These are phyloP conservation scores for Macrosoma leucophasiata DNA, from an alignment of 2,888 invertebrate genomes.

Conservation along the genomic window DNA sequence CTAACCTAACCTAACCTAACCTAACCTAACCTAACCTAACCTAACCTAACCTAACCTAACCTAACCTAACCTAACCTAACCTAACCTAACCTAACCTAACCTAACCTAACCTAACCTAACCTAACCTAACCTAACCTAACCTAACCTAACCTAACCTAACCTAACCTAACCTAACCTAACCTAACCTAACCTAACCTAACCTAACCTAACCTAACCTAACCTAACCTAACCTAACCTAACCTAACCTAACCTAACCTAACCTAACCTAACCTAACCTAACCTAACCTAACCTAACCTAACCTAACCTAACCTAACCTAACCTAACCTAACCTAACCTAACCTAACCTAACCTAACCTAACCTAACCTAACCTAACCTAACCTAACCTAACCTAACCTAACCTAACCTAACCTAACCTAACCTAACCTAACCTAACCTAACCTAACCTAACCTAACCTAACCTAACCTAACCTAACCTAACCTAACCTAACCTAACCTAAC, in stretches of 20 bases:
- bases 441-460: constrained; percentile 28
- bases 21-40: constrained; percentile 25
- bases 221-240: constrained; percentile 10
- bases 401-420: constrained; percentile 29
- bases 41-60: constrained; percentile 24
- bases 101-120: constrained; percentile 16
- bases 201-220: constrained; percentile 5
- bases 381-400: constrained; percentile 24
- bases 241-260: constrained; percentile 10
- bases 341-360: constrained; percentile 10
- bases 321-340: constrained; percentile 10
- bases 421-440: constrained; percentile 32
- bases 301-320: constrained; percentile 10
- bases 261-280: constrained; percentile 12
- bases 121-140: constrained; percentile 14
- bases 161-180: constrained; percentile 13
- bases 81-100: constrained; percentile 16
- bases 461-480: constrained; percentile 40
- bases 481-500: constrained; percentile 42
- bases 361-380: constrained; percentile 7
- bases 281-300: constrained; percentile 11
- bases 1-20: constrained; percentile 26
- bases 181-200: constrained; percentile 4
- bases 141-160: constrained; percentile 14
- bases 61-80: constrained; percentile 20